Evolutionary conservation across 2,113 vertebrate genomes (phyloP).

Genomic region (Picathartes gymnocephalus): DNA sequence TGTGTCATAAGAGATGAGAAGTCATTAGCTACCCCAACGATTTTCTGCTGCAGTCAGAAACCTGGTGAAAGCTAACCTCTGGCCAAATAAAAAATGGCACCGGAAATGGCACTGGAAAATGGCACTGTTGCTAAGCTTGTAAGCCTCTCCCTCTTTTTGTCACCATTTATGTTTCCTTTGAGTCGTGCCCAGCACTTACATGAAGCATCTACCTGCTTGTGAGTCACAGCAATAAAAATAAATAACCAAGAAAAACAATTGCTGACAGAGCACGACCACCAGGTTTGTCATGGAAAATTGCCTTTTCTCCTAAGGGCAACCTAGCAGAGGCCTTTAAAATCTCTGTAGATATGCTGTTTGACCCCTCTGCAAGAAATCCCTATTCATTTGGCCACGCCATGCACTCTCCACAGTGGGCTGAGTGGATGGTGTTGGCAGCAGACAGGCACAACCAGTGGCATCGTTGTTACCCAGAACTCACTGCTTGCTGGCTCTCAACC

Average conservation of each 20-base stretch:
- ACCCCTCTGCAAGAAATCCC: not conserved
- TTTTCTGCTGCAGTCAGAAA: not conserved
- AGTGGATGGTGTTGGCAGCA: not conserved
- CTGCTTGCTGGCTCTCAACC: accelerated
- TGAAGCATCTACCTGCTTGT: not conserved
- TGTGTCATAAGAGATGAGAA: not conserved
- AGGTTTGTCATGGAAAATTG: accelerated
- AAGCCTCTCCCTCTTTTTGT: not conserved
- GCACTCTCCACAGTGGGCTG: accelerated
- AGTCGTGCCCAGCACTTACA: not conserved
- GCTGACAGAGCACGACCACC: accelerated
- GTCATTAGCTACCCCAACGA: accelerated
- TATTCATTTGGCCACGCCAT: accelerated
- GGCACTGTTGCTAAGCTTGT: not conserved
- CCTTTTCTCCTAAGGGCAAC: not conserved
- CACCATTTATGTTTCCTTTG: not conserved
- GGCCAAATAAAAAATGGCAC: accelerated
- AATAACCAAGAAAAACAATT: not conserved
- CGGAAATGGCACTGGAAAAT: not conserved
- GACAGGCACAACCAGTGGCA: accelerated
- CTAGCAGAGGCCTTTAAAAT: not conserved
- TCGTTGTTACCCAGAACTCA: accelerated
- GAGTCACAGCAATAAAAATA: not conserved
- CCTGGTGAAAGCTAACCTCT: not conserved
- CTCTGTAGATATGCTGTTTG: not conserved